Conservation (phyloP, 2,797 vertebrate species). For the Enteromius fasciolatus region DNA sequence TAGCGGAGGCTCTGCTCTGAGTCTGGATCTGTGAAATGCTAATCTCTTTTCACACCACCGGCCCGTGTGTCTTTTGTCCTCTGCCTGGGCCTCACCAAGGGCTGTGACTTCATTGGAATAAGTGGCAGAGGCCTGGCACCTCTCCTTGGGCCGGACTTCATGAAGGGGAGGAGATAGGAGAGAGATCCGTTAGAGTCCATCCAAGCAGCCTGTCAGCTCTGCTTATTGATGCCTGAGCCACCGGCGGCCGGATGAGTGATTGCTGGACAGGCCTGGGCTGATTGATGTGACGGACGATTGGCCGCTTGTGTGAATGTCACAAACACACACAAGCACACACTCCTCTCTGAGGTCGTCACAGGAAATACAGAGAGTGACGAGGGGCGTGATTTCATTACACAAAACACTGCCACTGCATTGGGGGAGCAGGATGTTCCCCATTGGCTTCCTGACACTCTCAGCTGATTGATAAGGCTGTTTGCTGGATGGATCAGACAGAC, state of each 20-base stretch:
- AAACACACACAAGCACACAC: constrained; percentile 40
- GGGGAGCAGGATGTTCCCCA: constrained; percentile 58
- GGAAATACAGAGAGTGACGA: constrained; percentile 54
- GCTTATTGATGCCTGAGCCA: constrained; percentile 73
- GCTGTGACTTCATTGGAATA: constrained; percentile 72
- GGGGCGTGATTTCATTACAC: constrained; percentile 63
- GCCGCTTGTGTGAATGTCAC: constrained; percentile 62
- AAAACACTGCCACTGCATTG: constrained; percentile 57
- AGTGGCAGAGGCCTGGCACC: constrained; percentile 67
- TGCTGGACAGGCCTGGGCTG: constrained; percentile 69
- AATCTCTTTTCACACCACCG: constrained; percentile 73
- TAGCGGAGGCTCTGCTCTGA: constrained; percentile 61
- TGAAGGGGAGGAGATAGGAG: constrained; percentile 52
- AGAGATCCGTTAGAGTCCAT: constrained; percentile 36
- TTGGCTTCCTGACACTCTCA: constrained; percentile 57
- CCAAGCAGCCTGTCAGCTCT: constrained; percentile 66
- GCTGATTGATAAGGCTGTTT: constrained; percentile 65
- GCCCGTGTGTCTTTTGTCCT: constrained; percentile 71
- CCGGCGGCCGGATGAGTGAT: constrained; percentile 70
- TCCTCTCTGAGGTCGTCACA: constrained; percentile 52
- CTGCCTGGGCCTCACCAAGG: constrained; percentile 59
- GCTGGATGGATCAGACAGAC: constrained; percentile 57
- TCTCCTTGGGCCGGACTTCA: constrained; percentile 57
- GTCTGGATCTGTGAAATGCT: constrained; percentile 77
- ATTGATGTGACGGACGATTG: constrained; percentile 77